Percentiles rank a stretch among this genome's conserved stretches.
Conservation (phyloP, 1,140 invertebrate species). For the Drosophila kikkawai region DNA sequence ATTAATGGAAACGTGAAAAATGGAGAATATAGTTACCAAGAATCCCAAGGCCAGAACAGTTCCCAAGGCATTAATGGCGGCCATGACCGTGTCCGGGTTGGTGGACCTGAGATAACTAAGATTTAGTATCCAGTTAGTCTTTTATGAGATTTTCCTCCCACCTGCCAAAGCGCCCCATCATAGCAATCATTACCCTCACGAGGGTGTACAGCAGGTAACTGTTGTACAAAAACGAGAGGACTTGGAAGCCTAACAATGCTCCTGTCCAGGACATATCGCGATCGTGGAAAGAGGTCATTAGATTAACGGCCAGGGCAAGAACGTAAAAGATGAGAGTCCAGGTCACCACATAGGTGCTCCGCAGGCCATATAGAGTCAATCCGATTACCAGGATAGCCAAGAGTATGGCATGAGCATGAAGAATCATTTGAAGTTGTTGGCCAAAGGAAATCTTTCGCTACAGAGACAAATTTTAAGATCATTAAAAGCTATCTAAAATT, state of each 20-base stretch:
- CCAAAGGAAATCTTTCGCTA: slow-evolving; percentile 11
- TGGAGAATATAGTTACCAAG: slow-evolving; percentile 44
- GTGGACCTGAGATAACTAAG: slow-evolving; percentile 63
- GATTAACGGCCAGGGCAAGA: slow-evolving; percentile 49
- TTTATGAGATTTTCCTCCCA: background rate
- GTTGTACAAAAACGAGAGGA: slow-evolving; percentile 85
- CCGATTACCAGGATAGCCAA: slow-evolving; percentile 43
- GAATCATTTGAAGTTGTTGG: slow-evolving; percentile 59
- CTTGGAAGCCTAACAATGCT: slow-evolving; percentile 84
- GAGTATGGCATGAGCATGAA: slow-evolving; percentile 62
- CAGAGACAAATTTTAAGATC: background rate
- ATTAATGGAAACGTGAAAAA: background rate
- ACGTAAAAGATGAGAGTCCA: slow-evolving; percentile 60
- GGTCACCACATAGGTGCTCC: slow-evolving; percentile 54
- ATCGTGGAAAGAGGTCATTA: slow-evolving; percentile 60
- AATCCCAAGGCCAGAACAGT: slow-evolving; percentile 65
- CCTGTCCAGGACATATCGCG: slow-evolving; percentile 87
- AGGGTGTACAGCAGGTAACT: slow-evolving; percentile 88
- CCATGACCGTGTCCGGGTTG: slow-evolving; percentile 87
- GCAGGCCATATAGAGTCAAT: slow-evolving; percentile 52
- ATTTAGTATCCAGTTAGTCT: too few species aligned
- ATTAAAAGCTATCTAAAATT: background rate
- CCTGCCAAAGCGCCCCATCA: slow-evolving; percentile 88
- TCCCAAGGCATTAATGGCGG: slow-evolving; percentile 85
- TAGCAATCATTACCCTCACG: slow-evolving; percentile 85